Evolutionary conservation across 2,113 vertebrate species (phyloP), one percentile per base, ranked within the genome.

Genomic region (Parotia lawesii): DNA sequence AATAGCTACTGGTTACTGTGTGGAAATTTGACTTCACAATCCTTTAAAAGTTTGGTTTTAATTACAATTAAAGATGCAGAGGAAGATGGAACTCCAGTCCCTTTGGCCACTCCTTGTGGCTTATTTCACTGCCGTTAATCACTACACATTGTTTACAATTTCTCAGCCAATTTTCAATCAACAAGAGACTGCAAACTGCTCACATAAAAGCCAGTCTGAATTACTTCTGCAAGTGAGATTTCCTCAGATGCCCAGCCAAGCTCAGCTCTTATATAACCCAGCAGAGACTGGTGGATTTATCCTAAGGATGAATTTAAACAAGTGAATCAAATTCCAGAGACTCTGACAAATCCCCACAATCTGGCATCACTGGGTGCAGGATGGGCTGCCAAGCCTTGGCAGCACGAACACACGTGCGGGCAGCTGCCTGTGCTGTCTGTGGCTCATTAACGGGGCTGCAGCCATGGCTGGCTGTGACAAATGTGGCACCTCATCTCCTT

Each of bases 91-190:
- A 66, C 50, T 87, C 31, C 58, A 74, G 58, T 66, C 71, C 45
- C 54, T 83, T 93, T 85, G 85, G 67, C 67, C 35, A 44, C 71
- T 85, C 62, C 33, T 66, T 85, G 71, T 47, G 51, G 67, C 40
- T 91, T 79, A 62, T 85, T 85, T 94, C 82, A 62, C 38, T 80
- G 87, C 20, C 11, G 17, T 91, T 95, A 93, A 94, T 91, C 87
- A 83, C 81, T 61, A 57, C 62, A 21, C 35, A 73, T 62, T 94
- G 70, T 89, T 95, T 95, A 85, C 77, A 83, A 58, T 73, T 92
- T 92, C 85, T 91, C 87, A 89, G 89, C 89, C 94, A 95, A 76
- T 87, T 96, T 96, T 92, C 91, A 91, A 58, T 91, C 91, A 87
- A 83, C 62, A 56, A 82, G 64, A 94, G 95, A 57, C 84, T 88